These are phyloP conservation scores for Eustalomyia histrio DNA, from an alignment of 2,888 invertebrate species.

Conservation along the genomic window DNA sequence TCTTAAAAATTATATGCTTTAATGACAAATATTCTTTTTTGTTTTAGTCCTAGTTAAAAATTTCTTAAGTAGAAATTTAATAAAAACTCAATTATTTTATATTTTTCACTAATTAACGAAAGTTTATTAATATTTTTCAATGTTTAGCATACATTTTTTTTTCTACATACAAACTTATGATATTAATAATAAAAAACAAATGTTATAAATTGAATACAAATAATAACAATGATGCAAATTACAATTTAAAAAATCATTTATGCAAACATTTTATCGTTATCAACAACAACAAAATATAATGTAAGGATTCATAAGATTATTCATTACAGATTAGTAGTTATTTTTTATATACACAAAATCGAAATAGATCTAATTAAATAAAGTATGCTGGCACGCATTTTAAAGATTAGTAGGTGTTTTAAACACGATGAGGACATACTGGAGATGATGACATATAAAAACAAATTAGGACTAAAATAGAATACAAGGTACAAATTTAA, in stretches of 20 bases:
- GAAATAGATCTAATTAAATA: background rate
- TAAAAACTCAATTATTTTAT: background rate
- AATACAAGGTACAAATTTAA: conserved; percentile 33
- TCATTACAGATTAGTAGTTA: conserved; percentile 9
- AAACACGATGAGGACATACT: too few species aligned
- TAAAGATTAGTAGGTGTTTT: background rate
- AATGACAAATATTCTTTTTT: too few species aligned
- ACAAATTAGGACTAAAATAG: background rate
- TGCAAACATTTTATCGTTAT: conserved; percentile 23
- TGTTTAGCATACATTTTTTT: conserved; percentile 12
- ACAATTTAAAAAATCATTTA: conserved; percentile 22
- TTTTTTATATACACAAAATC: background rate
- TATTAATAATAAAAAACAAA: conserved; percentile 10
- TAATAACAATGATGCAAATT: conserved; percentile 10
- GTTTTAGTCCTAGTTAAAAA: too few species aligned
- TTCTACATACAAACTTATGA: conserved; percentile 47
- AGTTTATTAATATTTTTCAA: conserved; percentile 13
- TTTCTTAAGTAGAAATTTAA: too few species aligned
- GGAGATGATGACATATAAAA: background rate
- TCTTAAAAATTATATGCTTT: too few species aligned
- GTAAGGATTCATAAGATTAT: conserved; percentile 19
- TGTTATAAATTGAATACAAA: conserved; percentile 23
- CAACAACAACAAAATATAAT: conserved; percentile 50
- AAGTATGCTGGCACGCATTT: background rate
- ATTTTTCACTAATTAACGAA: conserved; percentile 44